Percentiles rank a stretch among this genome's conserved stretches.
Evolutionary conservation across 1,140 invertebrate species (phyloP).

Genomic region (Drosophila arawakana): DNA sequence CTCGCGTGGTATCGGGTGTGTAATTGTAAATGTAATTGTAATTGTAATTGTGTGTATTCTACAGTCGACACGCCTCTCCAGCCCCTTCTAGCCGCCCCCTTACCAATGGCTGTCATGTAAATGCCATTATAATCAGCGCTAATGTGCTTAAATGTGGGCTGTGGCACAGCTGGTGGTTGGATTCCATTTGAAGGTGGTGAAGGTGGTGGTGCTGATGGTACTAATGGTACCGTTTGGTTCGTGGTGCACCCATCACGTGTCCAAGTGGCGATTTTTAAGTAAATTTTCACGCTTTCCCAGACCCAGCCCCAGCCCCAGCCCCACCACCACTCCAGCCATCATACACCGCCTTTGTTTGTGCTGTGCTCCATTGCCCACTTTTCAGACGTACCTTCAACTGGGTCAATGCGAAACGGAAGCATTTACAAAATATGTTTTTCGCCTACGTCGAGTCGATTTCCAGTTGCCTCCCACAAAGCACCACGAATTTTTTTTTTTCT

Average conservation of each 20-base stretch:
- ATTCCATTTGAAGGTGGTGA: constrained; percentile 5
- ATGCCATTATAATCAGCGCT: constrained; percentile 77
- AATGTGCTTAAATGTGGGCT: constrained; percentile 71
- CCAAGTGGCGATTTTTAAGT: constrained; percentile 46
- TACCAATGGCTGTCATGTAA: constrained; percentile 65
- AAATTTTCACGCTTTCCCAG: constrained; percentile 18
- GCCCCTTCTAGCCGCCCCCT: not conserved
- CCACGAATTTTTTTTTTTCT: not conserved
- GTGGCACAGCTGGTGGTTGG: constrained; percentile 1
- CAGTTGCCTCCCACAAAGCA: constrained; percentile 8
- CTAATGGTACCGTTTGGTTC: constrained; percentile 7
- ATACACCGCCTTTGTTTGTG: too few species aligned
- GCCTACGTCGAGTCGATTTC: constrained; percentile 32
- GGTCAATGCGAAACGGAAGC: constrained; percentile 69
- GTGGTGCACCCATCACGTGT: constrained; percentile 46
- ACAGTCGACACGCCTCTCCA: constrained; percentile 15
- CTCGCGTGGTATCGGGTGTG: constrained; percentile 32
- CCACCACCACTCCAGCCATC: not conserved
- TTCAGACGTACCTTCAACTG: constrained; percentile 39
- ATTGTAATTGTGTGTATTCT: constrained; percentile 11
- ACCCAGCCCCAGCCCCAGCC: not conserved
- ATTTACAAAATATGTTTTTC: constrained; percentile 66
- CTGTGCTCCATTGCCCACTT: too few species aligned
- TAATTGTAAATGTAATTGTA: not conserved
- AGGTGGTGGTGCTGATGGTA: constrained; percentile 7